Evolutionary conservation across 2,113 vertebrate genomes (phyloP), one percentile per base, ranked within the genome.

Genomic region (Dicerorhinus sumatrensis): DNA sequence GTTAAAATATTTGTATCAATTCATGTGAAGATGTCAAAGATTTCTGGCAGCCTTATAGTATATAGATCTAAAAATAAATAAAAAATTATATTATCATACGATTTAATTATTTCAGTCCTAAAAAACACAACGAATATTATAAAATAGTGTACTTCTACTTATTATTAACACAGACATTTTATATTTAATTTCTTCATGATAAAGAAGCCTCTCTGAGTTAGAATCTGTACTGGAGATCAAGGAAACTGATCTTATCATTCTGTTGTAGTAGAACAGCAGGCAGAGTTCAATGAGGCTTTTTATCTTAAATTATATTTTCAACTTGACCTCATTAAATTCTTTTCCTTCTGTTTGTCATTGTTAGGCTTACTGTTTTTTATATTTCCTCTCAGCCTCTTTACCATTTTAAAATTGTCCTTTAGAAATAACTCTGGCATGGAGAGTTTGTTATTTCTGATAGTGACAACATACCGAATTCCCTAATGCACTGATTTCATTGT

Each of bases 311-410:
- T 70, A 65, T 60, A 75, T 90, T 82, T 97, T 97, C 56, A 80
- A 95, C 94, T 98, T 98, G 81, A 95, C 67, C 72, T 98, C 97
- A 92, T 97, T 96, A 97, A 97, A 95, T 87, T 21, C 46, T n/a
- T 96, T 95, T 96, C 86, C 89, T 92, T 98, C 36, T 95, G 36
- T 46, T 98, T 96, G 75, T 94, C 36, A 25, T 96, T 96, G 23
- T 77, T 97, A 84, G 83, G 33, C 69, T 96, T 89, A 62, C 65
- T 65, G 0, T 23, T 94, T 96, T 62, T 56, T 10, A 0, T 27
- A 3, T 89, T 21, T 98, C 93, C n/a, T 96, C 92, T 95, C 1
- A 4, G 13, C 13, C 93, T 73, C 29, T 87, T 65, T 97, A 39
- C 27, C 62, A 79, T 33, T 97, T 46, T 29, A 72, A 85, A 98